Evolutionary conservation across 2,113 vertebrate species (phyloP).

Genomic region (Rissa tridactyla): DNA sequence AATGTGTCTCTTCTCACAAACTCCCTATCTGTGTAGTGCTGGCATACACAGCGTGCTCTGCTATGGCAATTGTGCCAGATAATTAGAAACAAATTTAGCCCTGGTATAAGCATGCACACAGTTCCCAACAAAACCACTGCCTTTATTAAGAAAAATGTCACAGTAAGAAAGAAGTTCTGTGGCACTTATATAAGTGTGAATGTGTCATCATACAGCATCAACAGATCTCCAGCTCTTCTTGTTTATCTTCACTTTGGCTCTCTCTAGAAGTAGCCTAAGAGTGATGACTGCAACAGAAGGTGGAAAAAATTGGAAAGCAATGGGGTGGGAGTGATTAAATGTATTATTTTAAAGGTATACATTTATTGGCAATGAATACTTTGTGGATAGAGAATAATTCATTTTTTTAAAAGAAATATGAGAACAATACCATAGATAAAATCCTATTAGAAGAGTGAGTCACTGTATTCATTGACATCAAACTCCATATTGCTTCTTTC

Average conservation of each 20-base stretch:
- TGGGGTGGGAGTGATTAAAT: neutral
- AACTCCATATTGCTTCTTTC: neutral
- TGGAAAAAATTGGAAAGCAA: neutral
- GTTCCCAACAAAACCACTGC: neutral
- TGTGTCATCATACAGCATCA: neutral
- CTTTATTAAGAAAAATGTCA: constrained; percentile 22
- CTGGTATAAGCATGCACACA: neutral
- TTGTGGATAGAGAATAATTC: neutral
- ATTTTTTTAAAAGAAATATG: neutral
- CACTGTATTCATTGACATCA: neutral
- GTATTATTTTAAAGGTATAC: neutral
- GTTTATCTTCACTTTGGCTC: neutral
- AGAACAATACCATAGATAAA: neutral
- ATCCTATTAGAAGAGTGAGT: neutral
- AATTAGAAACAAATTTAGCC: constrained; percentile 44
- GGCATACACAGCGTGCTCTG: neutral
- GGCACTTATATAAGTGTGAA: neutral
- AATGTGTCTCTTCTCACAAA: neutral
- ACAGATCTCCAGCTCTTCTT: neutral
- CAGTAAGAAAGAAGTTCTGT: neutral
- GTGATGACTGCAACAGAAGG: neutral
- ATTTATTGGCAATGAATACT: neutral
- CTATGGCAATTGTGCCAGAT: neutral
- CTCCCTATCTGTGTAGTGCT: neutral
- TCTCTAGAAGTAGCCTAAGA: neutral